Conservation (phyloP, 2,797 vertebrate species). For the Uromys caudimaculatus region DNA sequence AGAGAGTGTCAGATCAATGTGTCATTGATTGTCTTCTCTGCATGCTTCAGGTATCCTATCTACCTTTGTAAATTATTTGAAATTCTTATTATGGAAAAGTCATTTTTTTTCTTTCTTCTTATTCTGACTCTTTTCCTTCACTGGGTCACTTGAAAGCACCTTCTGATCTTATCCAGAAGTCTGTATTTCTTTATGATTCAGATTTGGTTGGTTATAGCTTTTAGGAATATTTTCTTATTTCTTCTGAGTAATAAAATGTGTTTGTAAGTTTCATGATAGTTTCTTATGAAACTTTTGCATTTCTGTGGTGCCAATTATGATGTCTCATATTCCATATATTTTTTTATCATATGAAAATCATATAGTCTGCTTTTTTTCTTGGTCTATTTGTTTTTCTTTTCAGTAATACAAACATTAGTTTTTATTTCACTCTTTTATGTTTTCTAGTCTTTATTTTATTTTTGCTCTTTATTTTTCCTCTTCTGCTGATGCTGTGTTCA, state of each 20-base stretch:
- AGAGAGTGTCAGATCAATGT: not conserved
- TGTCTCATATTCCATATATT: not conserved
- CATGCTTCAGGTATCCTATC: not conserved
- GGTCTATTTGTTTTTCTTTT: not conserved
- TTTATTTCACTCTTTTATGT: not conserved
- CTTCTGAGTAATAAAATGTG: not conserved
- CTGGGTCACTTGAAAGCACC: not conserved
- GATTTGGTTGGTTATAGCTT: not conserved
- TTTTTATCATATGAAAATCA: not conserved
- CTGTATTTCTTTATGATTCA: not conserved
- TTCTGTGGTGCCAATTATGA: not conserved
- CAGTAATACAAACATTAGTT: not conserved
- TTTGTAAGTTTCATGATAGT: not conserved
- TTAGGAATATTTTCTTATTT: not conserved
- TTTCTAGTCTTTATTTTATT: not conserved
- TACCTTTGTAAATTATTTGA: not conserved
- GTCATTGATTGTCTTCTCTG: not conserved
- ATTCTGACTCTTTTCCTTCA: not conserved
- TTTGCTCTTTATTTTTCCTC: not conserved
- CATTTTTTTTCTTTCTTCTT: not conserved
- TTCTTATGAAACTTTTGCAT: not conserved
- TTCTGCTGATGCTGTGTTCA: not conserved
- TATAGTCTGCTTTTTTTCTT: not conserved
- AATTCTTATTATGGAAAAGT: not conserved
- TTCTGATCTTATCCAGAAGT: not conserved